Conservation (phyloP, 2,888 invertebrate species). For the Crocallis elinguaria region DNA sequence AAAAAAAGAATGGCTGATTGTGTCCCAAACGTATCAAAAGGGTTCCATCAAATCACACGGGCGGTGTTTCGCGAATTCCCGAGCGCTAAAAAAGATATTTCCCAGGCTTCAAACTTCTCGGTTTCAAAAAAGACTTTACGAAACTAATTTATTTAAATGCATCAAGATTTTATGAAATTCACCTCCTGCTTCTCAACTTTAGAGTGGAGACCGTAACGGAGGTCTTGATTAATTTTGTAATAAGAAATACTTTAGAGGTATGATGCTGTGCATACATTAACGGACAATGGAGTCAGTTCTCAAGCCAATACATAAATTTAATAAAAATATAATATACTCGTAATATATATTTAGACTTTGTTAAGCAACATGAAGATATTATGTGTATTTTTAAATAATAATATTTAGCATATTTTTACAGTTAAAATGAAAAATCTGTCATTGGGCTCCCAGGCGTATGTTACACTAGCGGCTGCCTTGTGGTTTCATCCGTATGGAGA, state of each 20-base stretch:
- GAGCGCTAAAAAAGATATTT: conserved; percentile 15
- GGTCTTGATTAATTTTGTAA: conserved; percentile 27
- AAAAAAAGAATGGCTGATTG: conserved; percentile 10
- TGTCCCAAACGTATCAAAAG: conserved; percentile 17
- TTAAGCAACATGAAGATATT: no score
- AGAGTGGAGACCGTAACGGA: conserved; percentile 13
- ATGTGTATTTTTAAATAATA: no score
- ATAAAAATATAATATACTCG: no score
- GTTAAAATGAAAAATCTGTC: no score
- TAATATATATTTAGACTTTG: no score
- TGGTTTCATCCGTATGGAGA: no score
- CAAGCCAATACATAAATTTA: no score
- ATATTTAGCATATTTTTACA: no score
- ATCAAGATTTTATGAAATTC: conserved; percentile 21
- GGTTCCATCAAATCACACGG: conserved; percentile 34
- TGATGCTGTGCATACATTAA: conserved; percentile 7
- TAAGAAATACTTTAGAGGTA: conserved; percentile 18
- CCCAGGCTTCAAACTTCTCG: conserved; percentile 4
- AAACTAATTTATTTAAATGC: conserved; percentile 35
- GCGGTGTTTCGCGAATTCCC: conserved; percentile 24
- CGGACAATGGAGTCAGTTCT: background rate
- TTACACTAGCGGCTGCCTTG: no score
- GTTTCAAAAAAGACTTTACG: conserved; percentile 19
- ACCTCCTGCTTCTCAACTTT: conserved; percentile 24
- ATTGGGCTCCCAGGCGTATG: no score